Percentiles rank a stretch among this genome's conserved stretches.
Evolutionary conservation across 2,888 invertebrate species (phyloP).

Genomic region (Aromia moschata): DNA sequence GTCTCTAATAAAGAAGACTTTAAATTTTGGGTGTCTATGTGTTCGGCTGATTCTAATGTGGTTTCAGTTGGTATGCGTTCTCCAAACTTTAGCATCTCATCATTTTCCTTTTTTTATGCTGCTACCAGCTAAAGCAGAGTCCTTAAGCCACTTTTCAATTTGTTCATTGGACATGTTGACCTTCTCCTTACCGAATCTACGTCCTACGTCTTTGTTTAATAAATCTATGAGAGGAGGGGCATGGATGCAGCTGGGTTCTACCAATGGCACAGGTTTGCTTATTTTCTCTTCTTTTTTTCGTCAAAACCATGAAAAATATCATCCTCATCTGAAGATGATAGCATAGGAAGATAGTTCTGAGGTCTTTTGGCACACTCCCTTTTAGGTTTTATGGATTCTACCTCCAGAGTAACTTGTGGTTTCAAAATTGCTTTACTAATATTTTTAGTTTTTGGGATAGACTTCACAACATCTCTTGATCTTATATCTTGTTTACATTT

Average conservation of each 20-base stretch:
- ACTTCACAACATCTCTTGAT: constrained; percentile 22
- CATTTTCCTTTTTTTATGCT: constrained; percentile 56
- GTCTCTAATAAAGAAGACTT: constrained; percentile 44
- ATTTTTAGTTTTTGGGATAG: neutral
- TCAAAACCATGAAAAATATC: constrained; percentile 60
- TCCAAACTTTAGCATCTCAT: constrained; percentile 58
- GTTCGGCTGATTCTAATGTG: constrained; percentile 44
- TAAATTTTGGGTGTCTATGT: constrained; percentile 46
- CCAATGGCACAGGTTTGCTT: constrained; percentile 12
- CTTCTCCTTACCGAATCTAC: constrained; percentile 67
- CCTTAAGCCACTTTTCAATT: constrained; percentile 72
- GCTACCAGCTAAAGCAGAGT: constrained; percentile 59
- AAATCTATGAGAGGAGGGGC: constrained; percentile 56
- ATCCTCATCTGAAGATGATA: constrained; percentile 65
- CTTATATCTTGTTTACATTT: constrained; percentile 20
- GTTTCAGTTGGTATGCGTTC: constrained; percentile 57
- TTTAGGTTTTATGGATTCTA: constrained; percentile 53
- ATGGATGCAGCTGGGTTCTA: constrained; percentile 23
- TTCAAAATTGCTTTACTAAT: constrained; percentile 22
- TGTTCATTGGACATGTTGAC: constrained; percentile 77
- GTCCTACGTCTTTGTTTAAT: constrained; percentile 58
- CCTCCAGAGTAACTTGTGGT: constrained; percentile 7
- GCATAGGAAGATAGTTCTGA: constrained; percentile 59
- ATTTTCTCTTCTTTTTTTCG: constrained; percentile 38
- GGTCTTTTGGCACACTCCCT: constrained; percentile 59